phyloP scores from a whole-genome alignment of 1,140 invertebrate species.

The Bombus fervidus region DNA sequence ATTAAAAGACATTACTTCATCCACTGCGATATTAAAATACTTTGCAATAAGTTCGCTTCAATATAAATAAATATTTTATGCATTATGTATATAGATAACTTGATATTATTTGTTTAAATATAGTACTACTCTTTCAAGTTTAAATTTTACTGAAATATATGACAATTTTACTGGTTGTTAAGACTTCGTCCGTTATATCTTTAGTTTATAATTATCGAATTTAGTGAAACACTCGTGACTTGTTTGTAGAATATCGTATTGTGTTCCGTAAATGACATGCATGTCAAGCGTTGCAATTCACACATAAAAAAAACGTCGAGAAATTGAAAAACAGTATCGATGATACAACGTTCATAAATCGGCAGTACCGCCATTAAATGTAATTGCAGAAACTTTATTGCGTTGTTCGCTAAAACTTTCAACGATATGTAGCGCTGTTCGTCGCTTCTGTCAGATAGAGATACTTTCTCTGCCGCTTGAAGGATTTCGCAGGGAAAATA shows the following conservation, averaged over 20 bases:
- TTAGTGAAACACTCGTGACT: background rate
- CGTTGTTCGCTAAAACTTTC: conserved; percentile 17
- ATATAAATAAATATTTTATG: no score
- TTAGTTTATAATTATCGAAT: no score
- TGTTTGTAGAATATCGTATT: no score
- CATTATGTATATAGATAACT: no score
- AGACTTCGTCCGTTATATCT: background rate
- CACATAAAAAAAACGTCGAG: no score
- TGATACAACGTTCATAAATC: background rate
- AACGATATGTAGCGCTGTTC: conserved; percentile 35
- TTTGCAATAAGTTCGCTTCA: no score
- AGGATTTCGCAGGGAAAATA: conserved; percentile 54
- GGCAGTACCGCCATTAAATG: no score
- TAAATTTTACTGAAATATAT: background rate
- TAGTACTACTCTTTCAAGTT: no score
- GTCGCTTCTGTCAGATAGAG: conserved; percentile 30
- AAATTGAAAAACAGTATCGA: background rate
- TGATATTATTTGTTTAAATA: no score
- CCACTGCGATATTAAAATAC: no score
- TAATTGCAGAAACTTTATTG: conserved; percentile 15
- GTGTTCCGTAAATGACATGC: background rate
- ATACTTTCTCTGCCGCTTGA: conserved; percentile 57
- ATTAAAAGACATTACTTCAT: no score
- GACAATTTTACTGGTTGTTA: background rate
- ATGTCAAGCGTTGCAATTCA: background rate